Conservation (phyloP, 2,888 invertebrate species). For the Napeogenes inachia region DNA sequence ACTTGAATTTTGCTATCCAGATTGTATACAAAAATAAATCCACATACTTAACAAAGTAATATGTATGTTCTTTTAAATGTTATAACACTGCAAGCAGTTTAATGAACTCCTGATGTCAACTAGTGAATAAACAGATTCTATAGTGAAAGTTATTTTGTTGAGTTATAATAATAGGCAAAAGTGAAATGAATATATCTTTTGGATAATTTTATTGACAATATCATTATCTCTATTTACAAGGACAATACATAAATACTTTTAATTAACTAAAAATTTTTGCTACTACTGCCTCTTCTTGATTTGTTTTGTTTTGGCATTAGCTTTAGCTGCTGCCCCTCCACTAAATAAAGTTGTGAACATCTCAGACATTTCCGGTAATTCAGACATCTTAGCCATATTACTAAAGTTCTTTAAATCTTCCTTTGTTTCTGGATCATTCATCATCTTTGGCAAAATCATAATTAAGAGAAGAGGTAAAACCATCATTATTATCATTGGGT, state of each 20-base stretch:
- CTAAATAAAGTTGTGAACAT: constrained; percentile 92
- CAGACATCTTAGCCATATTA: constrained; percentile 87
- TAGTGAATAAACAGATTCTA: too few species aligned
- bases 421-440: constrained; percentile 98
- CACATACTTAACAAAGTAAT: too few species aligned
- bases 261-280: constrained; percentile 31
- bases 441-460: constrained; percentile 95
- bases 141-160: too few species aligned
- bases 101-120: too few species aligned
- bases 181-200: constrained; percentile 33
- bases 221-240: constrained; percentile 6
- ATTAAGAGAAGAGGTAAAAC: constrained; percentile 92
- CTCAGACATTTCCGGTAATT: constrained; percentile 97
- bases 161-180: too few species aligned
- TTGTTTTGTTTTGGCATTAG: constrained; percentile 65
- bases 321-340: constrained; percentile 79
- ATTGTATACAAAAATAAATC: too few species aligned
- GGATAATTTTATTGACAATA: constrained; percentile 34
- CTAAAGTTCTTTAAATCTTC: constrained; percentile 95
- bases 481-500: constrained; percentile 99
- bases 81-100: too few species aligned
- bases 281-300: constrained; percentile 66
- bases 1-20: too few species aligned
- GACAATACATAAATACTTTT: constrained; percentile 1
- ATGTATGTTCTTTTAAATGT: too few species aligned